Evolutionary conservation across 2,888 invertebrate genomes (phyloP).

Genomic region (Diadromus collaris): DNA sequence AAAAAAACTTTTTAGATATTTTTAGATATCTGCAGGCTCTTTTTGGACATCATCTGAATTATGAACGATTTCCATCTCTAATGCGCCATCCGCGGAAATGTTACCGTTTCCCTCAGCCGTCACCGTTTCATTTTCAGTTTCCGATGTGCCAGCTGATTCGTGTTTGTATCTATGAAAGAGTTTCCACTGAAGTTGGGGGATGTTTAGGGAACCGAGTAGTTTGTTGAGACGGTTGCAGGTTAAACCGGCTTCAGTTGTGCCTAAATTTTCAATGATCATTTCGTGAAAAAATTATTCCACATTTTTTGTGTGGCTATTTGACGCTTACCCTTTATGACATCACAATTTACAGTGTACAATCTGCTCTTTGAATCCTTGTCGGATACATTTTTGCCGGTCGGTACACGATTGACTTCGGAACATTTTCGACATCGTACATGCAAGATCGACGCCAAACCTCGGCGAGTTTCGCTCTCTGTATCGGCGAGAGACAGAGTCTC

Average conservation of each 20-base stretch:
- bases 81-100: background rate
- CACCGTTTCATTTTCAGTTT: background rate
- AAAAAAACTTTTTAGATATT: no score
- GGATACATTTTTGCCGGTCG: constrained; percentile 4
- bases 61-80: background rate
- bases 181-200: constrained; percentile 16
- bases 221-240: constrained; percentile 26
- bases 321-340: background rate
- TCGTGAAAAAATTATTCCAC: background rate
- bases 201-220: background rate
- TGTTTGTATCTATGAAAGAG: constrained; percentile 22
- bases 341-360: constrained; percentile 17
- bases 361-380: background rate
- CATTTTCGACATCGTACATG: constrained; percentile 34
- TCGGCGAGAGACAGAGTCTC: constrained; percentile 34
- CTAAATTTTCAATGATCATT: background rate
- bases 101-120: background rate
- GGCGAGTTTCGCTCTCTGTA: constrained; percentile 33
- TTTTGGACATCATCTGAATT: constrained; percentile 13
- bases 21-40: background rate
- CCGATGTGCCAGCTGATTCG: background rate
- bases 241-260: constrained; percentile 1
- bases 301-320: background rate
- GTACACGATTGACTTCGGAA: background rate
- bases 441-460: constrained; percentile 41